Evolutionary conservation across 2,797 vertebrate species (phyloP).

Genomic region (Tachyglossus aculeatus): DNA sequence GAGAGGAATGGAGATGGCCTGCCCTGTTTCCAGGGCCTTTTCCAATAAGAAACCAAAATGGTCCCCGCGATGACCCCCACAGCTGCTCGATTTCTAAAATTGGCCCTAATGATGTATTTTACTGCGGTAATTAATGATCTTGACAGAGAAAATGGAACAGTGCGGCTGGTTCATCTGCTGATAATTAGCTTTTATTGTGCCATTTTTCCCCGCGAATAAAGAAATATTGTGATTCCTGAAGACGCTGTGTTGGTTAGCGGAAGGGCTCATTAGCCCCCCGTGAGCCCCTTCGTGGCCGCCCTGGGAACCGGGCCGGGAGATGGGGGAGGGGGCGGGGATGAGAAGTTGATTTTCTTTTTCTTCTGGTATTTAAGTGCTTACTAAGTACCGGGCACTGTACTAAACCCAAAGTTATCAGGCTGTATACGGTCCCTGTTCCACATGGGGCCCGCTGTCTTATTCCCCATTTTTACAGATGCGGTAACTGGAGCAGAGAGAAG

Average conservation of each 20-base stretch:
- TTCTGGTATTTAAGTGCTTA: too few species aligned
- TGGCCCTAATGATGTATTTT: constrained; percentile 76
- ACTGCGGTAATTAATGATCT: constrained; percentile 81
- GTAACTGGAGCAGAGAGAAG: too few species aligned
- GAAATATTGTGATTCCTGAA: constrained; percentile 78
- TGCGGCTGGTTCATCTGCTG: constrained; percentile 74
- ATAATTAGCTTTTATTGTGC: constrained; percentile 80
- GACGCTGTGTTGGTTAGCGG: constrained; percentile 76
- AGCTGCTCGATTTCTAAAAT: constrained; percentile 78
- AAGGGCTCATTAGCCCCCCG: constrained; percentile 57
- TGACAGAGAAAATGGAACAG: constrained; percentile 78
- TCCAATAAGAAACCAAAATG: constrained; percentile 65
- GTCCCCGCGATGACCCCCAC: constrained; percentile 75
- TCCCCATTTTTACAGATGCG: too few species aligned
- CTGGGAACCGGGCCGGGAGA: not conserved
- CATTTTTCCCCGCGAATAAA: constrained; percentile 79
- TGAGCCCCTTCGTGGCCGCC: not conserved
- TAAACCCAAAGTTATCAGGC: too few species aligned
- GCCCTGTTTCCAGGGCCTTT: too few species aligned
- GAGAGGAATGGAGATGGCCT: too few species aligned
- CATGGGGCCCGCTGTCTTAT: too few species aligned
- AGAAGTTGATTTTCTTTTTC: too few species aligned
- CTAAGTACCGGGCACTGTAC: too few species aligned
- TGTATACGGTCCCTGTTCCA: too few species aligned
- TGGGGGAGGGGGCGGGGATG: not conserved